Evolutionary conservation across 1,140 invertebrate genomes (phyloP).

Genomic region (Vanessa tameamea): DNA sequence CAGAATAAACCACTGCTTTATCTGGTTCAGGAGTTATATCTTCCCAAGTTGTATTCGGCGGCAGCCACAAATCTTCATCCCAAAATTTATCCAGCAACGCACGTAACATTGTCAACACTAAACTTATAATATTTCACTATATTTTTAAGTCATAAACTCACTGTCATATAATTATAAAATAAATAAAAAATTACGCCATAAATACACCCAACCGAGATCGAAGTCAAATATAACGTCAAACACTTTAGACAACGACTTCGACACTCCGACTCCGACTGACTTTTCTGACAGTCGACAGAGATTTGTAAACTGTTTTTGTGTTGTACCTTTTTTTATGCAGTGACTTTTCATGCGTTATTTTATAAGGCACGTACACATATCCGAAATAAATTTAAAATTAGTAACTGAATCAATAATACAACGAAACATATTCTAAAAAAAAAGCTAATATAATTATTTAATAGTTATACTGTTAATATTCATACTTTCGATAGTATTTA

Average conservation of each 20-base stretch:
- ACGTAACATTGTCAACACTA: constrained; percentile 59
- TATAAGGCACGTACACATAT: no score
- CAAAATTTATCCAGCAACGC: constrained; percentile 85
- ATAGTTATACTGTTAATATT: no score
- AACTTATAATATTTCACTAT: constrained; percentile 24
- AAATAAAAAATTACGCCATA: constrained; percentile 49
- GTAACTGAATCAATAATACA: no score
- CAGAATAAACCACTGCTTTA: constrained; percentile 88
- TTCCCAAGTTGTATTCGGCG: constrained; percentile 94
- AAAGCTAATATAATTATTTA: no score
- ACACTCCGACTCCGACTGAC: background rate
- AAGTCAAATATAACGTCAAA: constrained; percentile 29
- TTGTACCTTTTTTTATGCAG: background rate
- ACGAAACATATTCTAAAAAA: no score
- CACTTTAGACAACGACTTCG: constrained; percentile 7
- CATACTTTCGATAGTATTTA: no score
- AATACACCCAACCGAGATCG: constrained; percentile 49
- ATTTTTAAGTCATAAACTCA: constrained; percentile 16
- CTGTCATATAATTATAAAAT: constrained; percentile 32
- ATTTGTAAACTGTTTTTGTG: constrained; percentile 6
- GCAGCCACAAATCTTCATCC: constrained; percentile 92
- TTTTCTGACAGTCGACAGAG: background rate
- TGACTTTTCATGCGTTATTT: background rate
- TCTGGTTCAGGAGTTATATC: constrained; percentile 90
- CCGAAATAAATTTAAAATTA: no score